Percentiles rank a stretch among this genome's conserved stretches.
Conservation (phyloP, 2,888 invertebrate species). For the Hirtodrosophila duncani region DNA sequence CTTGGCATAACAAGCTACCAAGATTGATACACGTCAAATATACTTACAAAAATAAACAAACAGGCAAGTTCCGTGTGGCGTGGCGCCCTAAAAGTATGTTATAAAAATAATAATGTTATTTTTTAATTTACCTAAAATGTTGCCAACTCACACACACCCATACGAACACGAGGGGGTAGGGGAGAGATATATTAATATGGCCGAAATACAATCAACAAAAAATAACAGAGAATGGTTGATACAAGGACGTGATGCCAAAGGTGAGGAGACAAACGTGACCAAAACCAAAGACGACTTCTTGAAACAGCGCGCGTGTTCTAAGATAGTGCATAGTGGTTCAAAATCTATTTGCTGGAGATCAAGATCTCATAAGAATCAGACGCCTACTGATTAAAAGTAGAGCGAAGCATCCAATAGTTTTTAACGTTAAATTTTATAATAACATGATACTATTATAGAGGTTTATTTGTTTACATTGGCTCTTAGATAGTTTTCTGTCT, state of each 20-base stretch:
- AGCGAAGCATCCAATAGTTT: too few species aligned
- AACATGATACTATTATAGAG: too few species aligned
- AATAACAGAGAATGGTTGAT: constrained; percentile 28
- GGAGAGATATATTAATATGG: constrained; percentile 21
- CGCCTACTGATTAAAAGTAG: too few species aligned
- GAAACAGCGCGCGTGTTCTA: constrained; percentile 6
- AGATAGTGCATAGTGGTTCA: background rate
- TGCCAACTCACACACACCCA: constrained; percentile 13
- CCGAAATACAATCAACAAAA: constrained; percentile 31
- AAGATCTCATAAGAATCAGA: too few species aligned
- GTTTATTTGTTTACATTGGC: too few species aligned
- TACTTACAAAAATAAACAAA: constrained; percentile 12
- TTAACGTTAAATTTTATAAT: too few species aligned
- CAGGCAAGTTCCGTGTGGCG: background rate
- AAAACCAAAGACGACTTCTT: background rate
- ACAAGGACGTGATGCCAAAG: too few species aligned
- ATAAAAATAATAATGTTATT: constrained; percentile 52
- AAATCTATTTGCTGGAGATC: background rate
- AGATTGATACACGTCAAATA: constrained; percentile 2
- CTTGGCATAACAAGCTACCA: constrained; percentile 12
- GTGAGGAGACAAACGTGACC: background rate
- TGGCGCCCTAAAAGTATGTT: background rate
- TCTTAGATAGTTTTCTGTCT: too few species aligned
- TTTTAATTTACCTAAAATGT: constrained; percentile 69
- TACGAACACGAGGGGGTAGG: constrained; percentile 3